phyloP scores from a whole-genome alignment of 2,113 vertebrate species.

The Glareola pratincola region DNA sequence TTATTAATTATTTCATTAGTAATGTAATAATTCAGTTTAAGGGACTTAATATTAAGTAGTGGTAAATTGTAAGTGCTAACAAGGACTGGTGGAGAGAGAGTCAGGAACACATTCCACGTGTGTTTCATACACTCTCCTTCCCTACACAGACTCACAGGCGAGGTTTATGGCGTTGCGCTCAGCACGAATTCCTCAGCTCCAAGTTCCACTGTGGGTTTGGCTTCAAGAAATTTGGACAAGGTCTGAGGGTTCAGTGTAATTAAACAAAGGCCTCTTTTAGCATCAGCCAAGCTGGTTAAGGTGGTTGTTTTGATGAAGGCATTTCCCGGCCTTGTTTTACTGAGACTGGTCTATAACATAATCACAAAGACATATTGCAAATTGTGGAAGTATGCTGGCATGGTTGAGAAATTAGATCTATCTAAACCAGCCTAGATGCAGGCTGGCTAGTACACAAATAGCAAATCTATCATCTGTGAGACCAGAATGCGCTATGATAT shows the following conservation, averaged over 20 bases:
- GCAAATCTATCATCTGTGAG: neutral
- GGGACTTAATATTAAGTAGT: neutral
- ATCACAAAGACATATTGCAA: neutral
- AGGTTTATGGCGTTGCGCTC: neutral
- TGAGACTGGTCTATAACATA: neutral
- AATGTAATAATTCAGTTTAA: neutral
- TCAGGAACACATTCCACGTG: neutral
- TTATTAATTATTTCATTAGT: neutral
- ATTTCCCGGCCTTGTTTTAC: neutral
- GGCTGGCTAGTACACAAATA: neutral
- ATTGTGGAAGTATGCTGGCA: neutral
- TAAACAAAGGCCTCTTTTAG: neutral
- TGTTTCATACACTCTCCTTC: neutral
- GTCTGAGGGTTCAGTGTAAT: neutral
- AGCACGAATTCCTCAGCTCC: neutral
- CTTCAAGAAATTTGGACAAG: neutral
- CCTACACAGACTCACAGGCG: neutral
- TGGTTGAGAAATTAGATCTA: neutral
- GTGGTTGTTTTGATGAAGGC: neutral
- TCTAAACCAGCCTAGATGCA: neutral
- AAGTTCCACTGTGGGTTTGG: neutral
- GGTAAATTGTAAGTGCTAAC: neutral
- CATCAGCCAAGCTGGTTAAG: neutral
- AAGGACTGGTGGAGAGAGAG: neutral
- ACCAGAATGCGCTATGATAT: neutral